Evolutionary conservation across 2,113 vertebrate genomes (phyloP), one percentile per base, ranked within the genome.

Genomic region (Nerophis lumbriciformis): DNA sequence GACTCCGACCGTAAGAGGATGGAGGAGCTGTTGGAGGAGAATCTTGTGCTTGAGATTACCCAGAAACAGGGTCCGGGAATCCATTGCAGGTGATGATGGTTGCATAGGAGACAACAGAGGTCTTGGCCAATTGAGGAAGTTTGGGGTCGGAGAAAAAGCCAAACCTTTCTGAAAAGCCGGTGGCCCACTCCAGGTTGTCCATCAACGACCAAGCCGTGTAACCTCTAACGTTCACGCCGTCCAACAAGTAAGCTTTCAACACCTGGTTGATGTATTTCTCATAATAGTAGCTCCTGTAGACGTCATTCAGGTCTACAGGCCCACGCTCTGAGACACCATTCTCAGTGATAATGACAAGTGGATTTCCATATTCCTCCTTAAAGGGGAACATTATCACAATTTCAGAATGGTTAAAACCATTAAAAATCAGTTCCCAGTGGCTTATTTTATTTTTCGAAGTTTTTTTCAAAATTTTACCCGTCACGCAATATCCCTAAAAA

Each of bases 41-140:
- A 99, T 72, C 93, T 98, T 80, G 91, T 92, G 51, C 87, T 98
- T 11, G 97, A 96, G 89, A 93, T 99, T 94, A 95, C 96, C 59
- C 97, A 99, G 89, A 98, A 98, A 59, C 96, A 97, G 82, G 98
- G 97, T 96, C 88, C 4, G 94, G 94, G 77, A 98, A 99, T 36
- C 95, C 95, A 0, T 95, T 95, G 82, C 95, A 98, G 35, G 65
- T 88, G 53, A 93, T 86, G 63, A 98, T 73, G 38, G 90, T 90
- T 0, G 92, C 78, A 6, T 93, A 98, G 53, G 72, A 50, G 45
- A 73, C 80, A 61, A 83, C 90, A 0, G 96, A 99, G 4, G 83
- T 84, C 80, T 89, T 98, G 67, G 95, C 90, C 47, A 73, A 85
- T 14, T 95, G 91, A 1, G 90, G 78, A 69, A 95, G 70, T 5